These are phyloP conservation scores for Petrolisthes cinctipes DNA, from an alignment of 2,888 invertebrate species.

Conservation along the genomic window DNA sequence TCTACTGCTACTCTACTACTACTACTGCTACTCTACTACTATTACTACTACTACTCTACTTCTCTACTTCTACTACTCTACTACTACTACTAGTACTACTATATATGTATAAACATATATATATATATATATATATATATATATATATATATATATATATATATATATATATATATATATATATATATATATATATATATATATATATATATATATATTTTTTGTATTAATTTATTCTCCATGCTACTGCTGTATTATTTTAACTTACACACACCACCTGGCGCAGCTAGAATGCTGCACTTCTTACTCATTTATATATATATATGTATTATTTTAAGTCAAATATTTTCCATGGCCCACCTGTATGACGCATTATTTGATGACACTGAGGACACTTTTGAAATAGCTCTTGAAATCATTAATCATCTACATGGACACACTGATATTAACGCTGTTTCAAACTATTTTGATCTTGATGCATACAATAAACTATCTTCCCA, in stretches of 20 bases:
- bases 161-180: constrained; percentile 7
- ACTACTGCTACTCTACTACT: not conserved
- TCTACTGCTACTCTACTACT: not conserved
- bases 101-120: not conserved
- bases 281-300: not conserved
- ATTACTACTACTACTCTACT: not conserved
- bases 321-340: not conserved
- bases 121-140: constrained; percentile 7
- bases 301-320: not conserved
- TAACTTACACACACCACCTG: not conserved
- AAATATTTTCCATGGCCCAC: too few species aligned
- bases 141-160: constrained; percentile 7
- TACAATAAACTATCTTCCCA: too few species aligned
- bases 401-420: not conserved
- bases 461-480: too few species aligned
- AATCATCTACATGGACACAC: not conserved
- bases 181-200: constrained; percentile 4
- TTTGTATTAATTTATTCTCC: not conserved
- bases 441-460: too few species aligned
- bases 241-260: not conserved
- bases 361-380: too few species aligned
- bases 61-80: not conserved
- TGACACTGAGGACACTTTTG: too few species aligned
- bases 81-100: not conserved
- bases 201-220: constrained; percentile 7